Conservation (phyloP, 2,113 vertebrate genomes). For the Petrocephalus zakoni region DNA sequence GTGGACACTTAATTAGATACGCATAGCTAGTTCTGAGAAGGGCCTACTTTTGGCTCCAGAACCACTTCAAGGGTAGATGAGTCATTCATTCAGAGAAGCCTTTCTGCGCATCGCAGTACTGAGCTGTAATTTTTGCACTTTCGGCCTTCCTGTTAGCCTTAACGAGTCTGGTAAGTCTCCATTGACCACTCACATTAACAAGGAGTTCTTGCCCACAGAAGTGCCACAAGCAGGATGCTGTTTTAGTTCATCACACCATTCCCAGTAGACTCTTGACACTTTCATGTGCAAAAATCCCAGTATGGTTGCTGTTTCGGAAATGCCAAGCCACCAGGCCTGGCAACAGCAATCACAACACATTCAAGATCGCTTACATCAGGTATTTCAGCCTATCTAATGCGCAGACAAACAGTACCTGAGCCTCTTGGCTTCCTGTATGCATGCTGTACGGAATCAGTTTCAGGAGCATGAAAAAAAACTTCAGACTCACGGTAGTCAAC, state of each 20-base stretch:
- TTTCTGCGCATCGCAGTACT: not conserved
- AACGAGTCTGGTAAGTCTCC: not conserved
- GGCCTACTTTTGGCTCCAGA: not conserved
- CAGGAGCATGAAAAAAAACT: not conserved
- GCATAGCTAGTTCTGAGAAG: not conserved
- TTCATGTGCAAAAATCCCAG: not conserved
- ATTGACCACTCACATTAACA: not conserved
- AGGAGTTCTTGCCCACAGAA: not conserved
- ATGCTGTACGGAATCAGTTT: not conserved
- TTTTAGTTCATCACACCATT: not conserved
- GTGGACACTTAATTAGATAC: not conserved
- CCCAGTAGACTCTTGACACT: not conserved
- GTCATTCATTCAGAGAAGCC: not conserved
- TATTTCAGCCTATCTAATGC: not conserved
- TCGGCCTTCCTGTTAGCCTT: not conserved
- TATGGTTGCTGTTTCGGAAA: not conserved
- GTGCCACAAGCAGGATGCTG: not conserved
- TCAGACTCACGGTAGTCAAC: not conserved
- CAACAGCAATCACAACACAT: not conserved
- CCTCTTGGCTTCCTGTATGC: not conserved
- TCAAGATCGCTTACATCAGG: not conserved
- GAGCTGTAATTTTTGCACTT: not conserved
- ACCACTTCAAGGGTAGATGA: conserved; percentile 15
- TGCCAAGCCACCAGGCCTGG: not conserved
- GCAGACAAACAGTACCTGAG: not conserved